Conservation (phyloP, 2,888 invertebrate species). For the Pristionchus arcanus region DNA sequence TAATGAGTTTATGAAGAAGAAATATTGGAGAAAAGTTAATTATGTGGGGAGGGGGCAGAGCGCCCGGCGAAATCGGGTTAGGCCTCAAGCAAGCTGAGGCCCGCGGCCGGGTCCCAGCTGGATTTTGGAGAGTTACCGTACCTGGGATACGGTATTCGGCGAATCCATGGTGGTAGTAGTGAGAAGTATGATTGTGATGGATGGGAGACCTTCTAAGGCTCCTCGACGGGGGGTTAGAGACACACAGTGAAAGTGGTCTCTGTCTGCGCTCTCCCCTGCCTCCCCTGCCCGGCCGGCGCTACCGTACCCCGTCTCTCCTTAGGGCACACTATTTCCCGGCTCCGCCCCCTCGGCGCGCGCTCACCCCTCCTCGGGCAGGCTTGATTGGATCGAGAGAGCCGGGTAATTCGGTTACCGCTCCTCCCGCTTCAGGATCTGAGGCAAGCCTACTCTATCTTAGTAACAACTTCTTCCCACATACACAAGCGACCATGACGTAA, state of each 20-base stretch:
- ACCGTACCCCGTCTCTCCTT: slow-evolving; percentile 55
- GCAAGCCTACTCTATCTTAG: background rate
- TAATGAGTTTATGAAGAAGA: slow-evolving; percentile 72
- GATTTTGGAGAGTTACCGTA: background rate
- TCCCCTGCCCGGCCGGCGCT: slow-evolving; percentile 55
- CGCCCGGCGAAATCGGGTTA: slow-evolving; percentile 47
- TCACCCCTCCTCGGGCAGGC: slow-evolving; percentile 54
- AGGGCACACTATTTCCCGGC: slow-evolving; percentile 5
- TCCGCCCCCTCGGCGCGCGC: slow-evolving; percentile 57
- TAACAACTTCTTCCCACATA: background rate
- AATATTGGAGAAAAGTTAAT: slow-evolving; percentile 73
- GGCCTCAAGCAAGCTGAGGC: background rate
- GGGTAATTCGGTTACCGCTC: slow-evolving; percentile 54
- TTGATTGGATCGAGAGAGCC: slow-evolving; percentile 44
- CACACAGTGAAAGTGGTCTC: slow-evolving; percentile 13
- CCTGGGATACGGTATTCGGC: slow-evolving; percentile 16
- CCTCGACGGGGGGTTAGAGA: background rate
- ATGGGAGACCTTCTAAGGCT: too few species aligned
- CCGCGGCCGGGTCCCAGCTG: background rate
- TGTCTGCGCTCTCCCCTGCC: slow-evolving; percentile 15
- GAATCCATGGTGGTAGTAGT: background rate
- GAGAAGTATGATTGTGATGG: background rate
- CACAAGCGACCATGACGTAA: slow-evolving; percentile 54
- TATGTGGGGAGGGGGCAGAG: slow-evolving; percentile 61
- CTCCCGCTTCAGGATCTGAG: slow-evolving; percentile 13